phyloP scores from a whole-genome alignment of 2,888 invertebrate genomes.

The Drepana falcataria region DNA sequence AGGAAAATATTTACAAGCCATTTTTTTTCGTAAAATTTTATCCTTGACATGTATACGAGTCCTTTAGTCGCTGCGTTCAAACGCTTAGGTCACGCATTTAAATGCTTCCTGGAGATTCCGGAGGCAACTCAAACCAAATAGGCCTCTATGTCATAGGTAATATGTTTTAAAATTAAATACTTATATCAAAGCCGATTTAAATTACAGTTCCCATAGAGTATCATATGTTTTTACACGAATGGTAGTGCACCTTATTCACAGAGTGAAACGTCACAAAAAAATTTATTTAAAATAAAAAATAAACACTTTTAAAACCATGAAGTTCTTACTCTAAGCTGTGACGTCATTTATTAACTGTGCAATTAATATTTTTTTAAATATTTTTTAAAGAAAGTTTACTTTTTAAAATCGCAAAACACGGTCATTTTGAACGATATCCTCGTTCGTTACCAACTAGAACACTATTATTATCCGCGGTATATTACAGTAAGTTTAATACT shows the following conservation, averaged over 20 bases:
- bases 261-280: conserved; percentile 44
- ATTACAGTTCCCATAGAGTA: conserved; percentile 58
- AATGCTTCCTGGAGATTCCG: too few species aligned
- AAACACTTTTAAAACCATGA: conserved; percentile 27
- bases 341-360: conserved; percentile 49
- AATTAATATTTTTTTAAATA: conserved; percentile 33
- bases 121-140: too few species aligned
- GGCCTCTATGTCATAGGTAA: too few species aligned
- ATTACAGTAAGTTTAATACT: conserved; percentile 63
- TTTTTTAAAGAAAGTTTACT: conserved; percentile 14
- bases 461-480: conserved; percentile 69
- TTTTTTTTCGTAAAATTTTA: too few species aligned
- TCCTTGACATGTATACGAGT: too few species aligned
- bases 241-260: conserved; percentile 69
- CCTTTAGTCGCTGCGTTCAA: too few species aligned
- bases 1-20: conserved; percentile 47
- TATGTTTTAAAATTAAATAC: too few species aligned
- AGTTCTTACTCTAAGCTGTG: conserved; percentile 49
- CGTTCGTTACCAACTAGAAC: conserved; percentile 37
- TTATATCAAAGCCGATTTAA: too few species aligned
- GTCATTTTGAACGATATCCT: background rate
- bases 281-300: conserved; percentile 40
- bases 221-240: conserved; percentile 56
- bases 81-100: too few species aligned
- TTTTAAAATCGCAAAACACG: conserved; percentile 10